phyloP scores from a whole-genome alignment of 1,140 invertebrate genomes.

The Dendrolimus kikuchii region DNA sequence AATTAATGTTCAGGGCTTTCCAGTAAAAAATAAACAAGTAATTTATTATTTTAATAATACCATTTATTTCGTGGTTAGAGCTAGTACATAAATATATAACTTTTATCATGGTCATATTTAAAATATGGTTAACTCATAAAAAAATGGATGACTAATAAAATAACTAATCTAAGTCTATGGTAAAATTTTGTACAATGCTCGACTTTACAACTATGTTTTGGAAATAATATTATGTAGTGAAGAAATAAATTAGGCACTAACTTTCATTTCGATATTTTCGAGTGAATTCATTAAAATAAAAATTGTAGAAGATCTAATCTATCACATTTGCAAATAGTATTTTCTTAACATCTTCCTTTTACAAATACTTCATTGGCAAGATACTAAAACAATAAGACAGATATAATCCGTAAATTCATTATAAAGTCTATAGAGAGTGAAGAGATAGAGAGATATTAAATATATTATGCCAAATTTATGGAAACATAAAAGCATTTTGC shows the following conservation, averaged over 20 bases:
- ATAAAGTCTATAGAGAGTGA: constrained; percentile 63
- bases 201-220: constrained; percentile 34
- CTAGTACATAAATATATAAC: constrained; percentile 61
- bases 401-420: constrained; percentile 45
- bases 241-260: constrained; percentile 40
- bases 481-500: constrained; percentile 55
- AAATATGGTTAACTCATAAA: constrained; percentile 59
- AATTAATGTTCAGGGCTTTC: neutral
- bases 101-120: constrained; percentile 42
- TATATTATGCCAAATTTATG: constrained; percentile 37
- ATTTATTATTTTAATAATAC: constrained; percentile 39
- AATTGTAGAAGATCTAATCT: constrained; percentile 58
- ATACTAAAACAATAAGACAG: constrained; percentile 46
- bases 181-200: constrained; percentile 60
- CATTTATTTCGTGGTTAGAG: constrained; percentile 63
- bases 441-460: constrained; percentile 53
- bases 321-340: constrained; percentile 58
- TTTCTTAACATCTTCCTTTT: constrained; percentile 46
- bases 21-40: constrained; percentile 10
- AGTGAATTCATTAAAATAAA: constrained; percentile 32
- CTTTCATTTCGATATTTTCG: constrained; percentile 35
- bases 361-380: constrained; percentile 68
- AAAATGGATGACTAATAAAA: constrained; percentile 35
- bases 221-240: constrained; percentile 26
- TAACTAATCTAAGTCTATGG: constrained; percentile 37